Evolutionary conservation across 2,888 invertebrate species (phyloP).

Genomic region (Drosophila tanythrix): DNA sequence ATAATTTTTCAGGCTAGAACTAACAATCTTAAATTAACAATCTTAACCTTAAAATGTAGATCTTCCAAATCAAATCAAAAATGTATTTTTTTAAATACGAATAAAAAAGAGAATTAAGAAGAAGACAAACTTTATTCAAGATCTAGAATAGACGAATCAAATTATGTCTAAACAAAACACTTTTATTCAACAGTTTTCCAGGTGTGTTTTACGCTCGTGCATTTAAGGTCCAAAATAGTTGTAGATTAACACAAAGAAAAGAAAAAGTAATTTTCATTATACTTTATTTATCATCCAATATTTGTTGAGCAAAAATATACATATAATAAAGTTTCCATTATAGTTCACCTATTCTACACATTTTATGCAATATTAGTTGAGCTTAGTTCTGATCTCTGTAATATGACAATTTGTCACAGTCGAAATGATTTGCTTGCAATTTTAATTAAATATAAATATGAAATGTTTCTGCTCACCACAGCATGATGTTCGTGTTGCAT

Average conservation of each 20-base stretch:
- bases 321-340: neutral
- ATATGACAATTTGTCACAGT: constrained; percentile 22
- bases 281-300: neutral
- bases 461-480: constrained; percentile 75
- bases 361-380: neutral
- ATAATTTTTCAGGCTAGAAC: neutral
- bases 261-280: neutral
- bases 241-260: neutral
- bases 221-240: no score
- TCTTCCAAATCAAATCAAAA: neutral
- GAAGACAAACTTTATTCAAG: neutral
- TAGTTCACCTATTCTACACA: neutral
- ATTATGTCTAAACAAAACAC: neutral
- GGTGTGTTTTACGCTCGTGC: neutral
- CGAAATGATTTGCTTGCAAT: constrained; percentile 17
- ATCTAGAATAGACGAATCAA: neutral
- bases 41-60: no score
- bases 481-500: constrained; percentile 92
- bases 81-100: neutral
- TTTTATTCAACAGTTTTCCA: neutral
- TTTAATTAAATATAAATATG: constrained; percentile 52
- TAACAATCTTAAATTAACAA: neutral
- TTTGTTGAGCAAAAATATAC: neutral
- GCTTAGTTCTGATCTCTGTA: constrained; percentile 1
- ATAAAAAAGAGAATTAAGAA: neutral